Conservation (phyloP, 2,888 invertebrate genomes). For the Alcis repandata region DNA sequence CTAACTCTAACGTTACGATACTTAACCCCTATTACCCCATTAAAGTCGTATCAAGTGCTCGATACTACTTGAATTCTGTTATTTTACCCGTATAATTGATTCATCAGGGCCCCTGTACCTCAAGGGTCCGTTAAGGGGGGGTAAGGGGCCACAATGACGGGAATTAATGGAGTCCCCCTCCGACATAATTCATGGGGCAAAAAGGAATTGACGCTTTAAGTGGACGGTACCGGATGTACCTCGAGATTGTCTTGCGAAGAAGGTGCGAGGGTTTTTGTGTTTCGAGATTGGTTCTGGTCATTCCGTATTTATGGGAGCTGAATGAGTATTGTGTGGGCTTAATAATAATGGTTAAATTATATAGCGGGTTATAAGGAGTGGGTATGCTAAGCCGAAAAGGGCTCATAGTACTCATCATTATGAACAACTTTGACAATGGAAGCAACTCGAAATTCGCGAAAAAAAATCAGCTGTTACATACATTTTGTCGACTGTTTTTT, state of each 20-base stretch:
- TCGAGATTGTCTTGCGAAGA: constrained; percentile 12
- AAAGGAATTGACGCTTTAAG: constrained; percentile 36
- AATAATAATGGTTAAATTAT: no score
- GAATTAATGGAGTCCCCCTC: constrained; percentile 58
- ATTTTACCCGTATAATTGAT: constrained; percentile 53
- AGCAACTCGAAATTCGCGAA: no score
- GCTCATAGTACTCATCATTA: no score
- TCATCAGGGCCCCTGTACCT: constrained; percentile 49
- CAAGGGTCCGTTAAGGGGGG: constrained; percentile 39
- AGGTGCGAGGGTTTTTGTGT: constrained; percentile 9
- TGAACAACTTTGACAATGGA: no score
- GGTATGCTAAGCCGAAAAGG: no score
- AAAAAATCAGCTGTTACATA: no score
- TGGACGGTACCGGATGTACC: constrained; percentile 34
- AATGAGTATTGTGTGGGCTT: no score
- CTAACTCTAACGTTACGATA: neutral
- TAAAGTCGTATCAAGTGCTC: constrained; percentile 21
- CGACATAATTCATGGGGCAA: constrained; percentile 57
- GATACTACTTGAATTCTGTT: constrained; percentile 37
- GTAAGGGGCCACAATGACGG: constrained; percentile 50
- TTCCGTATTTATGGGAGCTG: no score
- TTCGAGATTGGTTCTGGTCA: neutral
- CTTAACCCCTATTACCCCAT: constrained; percentile 26
- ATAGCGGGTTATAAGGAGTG: no score
- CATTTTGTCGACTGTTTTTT: no score